Evolutionary conservation across 37 sponge, comb jelly and placozoan genomes (phyloP).

Genomic region (Bolinopsis microptera): DNA sequence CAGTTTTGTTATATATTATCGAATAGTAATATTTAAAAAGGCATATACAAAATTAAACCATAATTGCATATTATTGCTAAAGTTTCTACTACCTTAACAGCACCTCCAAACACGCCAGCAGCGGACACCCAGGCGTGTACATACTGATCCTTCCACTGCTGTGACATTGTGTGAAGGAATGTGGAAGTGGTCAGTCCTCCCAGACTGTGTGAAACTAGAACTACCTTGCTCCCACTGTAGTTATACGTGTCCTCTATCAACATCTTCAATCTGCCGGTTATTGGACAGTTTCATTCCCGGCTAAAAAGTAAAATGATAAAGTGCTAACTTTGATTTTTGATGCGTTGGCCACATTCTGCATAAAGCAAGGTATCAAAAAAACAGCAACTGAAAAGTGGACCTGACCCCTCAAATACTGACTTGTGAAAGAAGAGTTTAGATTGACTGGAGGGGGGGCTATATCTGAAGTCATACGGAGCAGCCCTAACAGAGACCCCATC

Average conservation of each 20-base stretch:
- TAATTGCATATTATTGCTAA: no score
- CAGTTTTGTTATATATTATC: no score
- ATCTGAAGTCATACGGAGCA: slow-evolving; percentile 32
- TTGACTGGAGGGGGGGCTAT: not conserved
- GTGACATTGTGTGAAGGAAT: slow-evolving; percentile 42
- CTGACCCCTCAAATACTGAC: not conserved
- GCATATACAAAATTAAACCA: no score
- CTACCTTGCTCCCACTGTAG: not conserved
- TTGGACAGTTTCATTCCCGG: no score
- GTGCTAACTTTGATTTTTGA: no score
- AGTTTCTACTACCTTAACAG: slow-evolving; percentile 4
- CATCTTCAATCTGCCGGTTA: not conserved
- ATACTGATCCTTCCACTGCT: not conserved
- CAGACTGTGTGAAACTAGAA: slow-evolving; percentile 29
- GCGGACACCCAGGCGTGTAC: not conserved
- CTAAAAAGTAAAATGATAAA: no score
- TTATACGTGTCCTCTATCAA: slow-evolving; percentile 9
- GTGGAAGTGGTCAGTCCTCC: slow-evolving; percentile 22
- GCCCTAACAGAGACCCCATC: not conserved
- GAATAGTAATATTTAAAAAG: no score
- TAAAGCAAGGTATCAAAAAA: no score
- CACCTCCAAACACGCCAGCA: slow-evolving; percentile 50
- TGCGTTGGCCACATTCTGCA: no score
- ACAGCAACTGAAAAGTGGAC: no score
- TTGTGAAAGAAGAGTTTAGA: not conserved